Evolutionary conservation across 1,140 invertebrate genomes (phyloP).

Genomic region (Elymnias hypermnestra): DNA sequence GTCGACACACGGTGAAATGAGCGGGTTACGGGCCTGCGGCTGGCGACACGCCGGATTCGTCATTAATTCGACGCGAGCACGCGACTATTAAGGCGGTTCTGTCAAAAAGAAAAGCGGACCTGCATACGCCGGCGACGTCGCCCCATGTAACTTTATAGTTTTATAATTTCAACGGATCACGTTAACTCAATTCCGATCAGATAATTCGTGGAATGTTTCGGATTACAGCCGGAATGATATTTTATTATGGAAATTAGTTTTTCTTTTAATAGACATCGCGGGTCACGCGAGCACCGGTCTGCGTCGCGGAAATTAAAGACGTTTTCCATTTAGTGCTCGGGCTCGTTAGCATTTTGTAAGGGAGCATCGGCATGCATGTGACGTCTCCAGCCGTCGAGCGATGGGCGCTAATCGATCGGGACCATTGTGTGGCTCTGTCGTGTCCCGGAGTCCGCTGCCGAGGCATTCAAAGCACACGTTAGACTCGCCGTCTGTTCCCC

Average conservation of each 20-base stretch:
- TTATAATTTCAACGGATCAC: constrained; percentile 64
- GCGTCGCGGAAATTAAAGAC: constrained; percentile 49
- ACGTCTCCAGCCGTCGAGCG: constrained; percentile 28
- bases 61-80: constrained; percentile 65
- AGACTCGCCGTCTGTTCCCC: constrained; percentile 52
- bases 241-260: constrained; percentile 71
- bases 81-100: constrained; percentile 62
- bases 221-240: constrained; percentile 51
- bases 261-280: constrained; percentile 61
- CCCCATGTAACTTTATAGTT: constrained; percentile 56
- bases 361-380: constrained; percentile 29
- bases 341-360: constrained; percentile 33
- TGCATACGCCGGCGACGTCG: constrained; percentile 57
- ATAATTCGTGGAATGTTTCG: constrained; percentile 51
- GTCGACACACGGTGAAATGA: constrained; percentile 54
- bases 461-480: constrained; percentile 63
- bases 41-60: constrained; percentile 50
- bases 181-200: constrained; percentile 66
- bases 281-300: constrained; percentile 46
- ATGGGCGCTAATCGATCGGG: constrained; percentile 59
- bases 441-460: constrained; percentile 17
- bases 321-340: constrained; percentile 38
- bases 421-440: constrained; percentile 45
- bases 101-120: constrained; percentile 62
- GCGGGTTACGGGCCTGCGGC: constrained; percentile 35